phyloP scores from a whole-genome alignment of 2,888 invertebrate genomes.

The Zeuzera pyrina region DNA sequence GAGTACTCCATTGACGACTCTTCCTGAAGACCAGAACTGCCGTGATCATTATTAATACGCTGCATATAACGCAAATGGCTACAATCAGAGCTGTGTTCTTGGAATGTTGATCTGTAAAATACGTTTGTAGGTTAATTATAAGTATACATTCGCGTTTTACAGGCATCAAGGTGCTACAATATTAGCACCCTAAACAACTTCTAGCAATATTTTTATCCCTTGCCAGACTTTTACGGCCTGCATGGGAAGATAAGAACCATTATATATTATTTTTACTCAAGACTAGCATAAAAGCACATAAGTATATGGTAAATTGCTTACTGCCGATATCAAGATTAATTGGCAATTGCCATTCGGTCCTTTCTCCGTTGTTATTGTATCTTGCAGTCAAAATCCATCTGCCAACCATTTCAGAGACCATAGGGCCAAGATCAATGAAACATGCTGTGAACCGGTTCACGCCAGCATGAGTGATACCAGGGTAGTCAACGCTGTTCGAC shows the following conservation, averaged over 20 bases:
- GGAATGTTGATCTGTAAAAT: background rate
- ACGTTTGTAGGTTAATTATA: too few species aligned
- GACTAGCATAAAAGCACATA: too few species aligned
- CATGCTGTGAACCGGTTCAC: slow-evolving; percentile 8
- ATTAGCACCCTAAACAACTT: too few species aligned
- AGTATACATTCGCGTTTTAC: too few species aligned
- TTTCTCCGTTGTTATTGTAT: slow-evolving; percentile 6
- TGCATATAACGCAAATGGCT: slow-evolving; percentile 5
- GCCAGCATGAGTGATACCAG: slow-evolving; percentile 7
- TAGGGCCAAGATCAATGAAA: slow-evolving; percentile 10
- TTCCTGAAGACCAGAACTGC: slow-evolving; percentile 6
- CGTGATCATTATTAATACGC: slow-evolving; percentile 3
- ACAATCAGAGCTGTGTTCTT: background rate
- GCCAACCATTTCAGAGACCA: slow-evolving; percentile 7
- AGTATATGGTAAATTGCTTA: too few species aligned
- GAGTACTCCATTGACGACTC: slow-evolving; percentile 6
- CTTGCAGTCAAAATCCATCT: slow-evolving; percentile 7
- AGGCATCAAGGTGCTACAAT: too few species aligned
- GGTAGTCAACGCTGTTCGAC: slow-evolving; percentile 5
- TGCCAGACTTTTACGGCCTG: too few species aligned
- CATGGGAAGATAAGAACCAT: too few species aligned
- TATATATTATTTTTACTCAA: too few species aligned
- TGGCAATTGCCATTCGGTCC: slow-evolving; percentile 7
- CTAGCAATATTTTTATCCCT: too few species aligned
- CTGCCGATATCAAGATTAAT: slow-evolving; percentile 1